phyloP scores from a whole-genome alignment of 2,113 vertebrate genomes.

The Indicator indicator region DNA sequence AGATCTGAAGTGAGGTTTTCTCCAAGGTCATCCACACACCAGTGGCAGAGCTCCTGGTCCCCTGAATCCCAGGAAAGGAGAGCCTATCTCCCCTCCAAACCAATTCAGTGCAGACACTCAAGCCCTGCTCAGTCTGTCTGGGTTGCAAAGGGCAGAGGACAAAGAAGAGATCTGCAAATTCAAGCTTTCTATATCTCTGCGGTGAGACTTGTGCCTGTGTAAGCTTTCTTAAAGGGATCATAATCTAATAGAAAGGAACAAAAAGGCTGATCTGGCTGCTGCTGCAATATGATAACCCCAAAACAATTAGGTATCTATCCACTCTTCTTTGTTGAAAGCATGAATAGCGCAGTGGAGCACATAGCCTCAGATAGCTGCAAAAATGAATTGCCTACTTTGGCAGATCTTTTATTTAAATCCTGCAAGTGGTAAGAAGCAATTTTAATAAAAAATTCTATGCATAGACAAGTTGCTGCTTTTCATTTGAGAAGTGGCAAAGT shows the following conservation, averaged over 20 bases:
- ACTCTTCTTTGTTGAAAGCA: slow-evolving; percentile 11
- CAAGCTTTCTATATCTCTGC: not conserved
- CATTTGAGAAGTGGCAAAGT: slow-evolving; percentile 21
- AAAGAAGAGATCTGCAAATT: not conserved
- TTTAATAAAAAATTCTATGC: slow-evolving; percentile 28
- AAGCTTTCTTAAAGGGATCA: not conserved
- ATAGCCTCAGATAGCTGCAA: not conserved
- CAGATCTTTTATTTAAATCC: slow-evolving; percentile 39
- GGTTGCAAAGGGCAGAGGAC: not conserved
- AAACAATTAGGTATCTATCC: not conserved
- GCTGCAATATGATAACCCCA: not conserved
- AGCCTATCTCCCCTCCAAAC: not conserved
- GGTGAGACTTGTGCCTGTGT: not conserved
- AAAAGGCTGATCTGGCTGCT: slow-evolving; percentile 11
- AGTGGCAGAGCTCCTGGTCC: not conserved
- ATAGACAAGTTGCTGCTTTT: slow-evolving; percentile 32
- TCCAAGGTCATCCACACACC: not conserved
- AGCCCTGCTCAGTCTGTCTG: not conserved
- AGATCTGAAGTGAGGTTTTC: not conserved
- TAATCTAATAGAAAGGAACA: not conserved
- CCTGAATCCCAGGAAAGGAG: not conserved
- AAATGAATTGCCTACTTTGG: slow-evolving; percentile 27
- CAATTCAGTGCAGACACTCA: not conserved
- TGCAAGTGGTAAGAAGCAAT: slow-evolving; percentile 22
- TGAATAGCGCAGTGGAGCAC: slow-evolving; percentile 11